Evolutionary conservation across 2,888 invertebrate genomes (phyloP).

Genomic region (Pyrrhosoma nymphula): DNA sequence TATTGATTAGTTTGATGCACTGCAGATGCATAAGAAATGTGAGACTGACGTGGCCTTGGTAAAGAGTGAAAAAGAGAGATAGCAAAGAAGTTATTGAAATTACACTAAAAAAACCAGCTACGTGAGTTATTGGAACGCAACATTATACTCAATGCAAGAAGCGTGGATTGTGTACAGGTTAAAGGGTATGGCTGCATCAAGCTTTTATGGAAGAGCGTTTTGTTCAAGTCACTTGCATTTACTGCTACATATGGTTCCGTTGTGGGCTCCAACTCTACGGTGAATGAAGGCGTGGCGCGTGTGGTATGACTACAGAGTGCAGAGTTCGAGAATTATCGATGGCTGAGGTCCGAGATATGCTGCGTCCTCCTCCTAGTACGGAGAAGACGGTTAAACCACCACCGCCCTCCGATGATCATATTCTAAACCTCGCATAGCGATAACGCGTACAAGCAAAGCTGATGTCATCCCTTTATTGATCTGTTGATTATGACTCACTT

Average conservation of each 20-base stretch:
- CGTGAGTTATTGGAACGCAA: conserved; percentile 49
- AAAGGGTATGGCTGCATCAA: conserved; percentile 50
- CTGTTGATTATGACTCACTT: no score
- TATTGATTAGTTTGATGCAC: neutral
- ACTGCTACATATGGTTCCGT: conserved; percentile 24
- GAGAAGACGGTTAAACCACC: no score
- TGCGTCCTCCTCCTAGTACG: no score
- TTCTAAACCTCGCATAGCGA: no score
- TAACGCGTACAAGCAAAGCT: no score
- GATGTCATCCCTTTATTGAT: no score
- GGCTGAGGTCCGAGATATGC: no score
- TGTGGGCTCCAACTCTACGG: conserved; percentile 42
- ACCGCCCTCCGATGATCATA: no score
- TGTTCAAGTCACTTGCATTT: conserved; percentile 39
- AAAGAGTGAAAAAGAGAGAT: neutral
- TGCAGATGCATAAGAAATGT: neutral
- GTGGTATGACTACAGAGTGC: conserved; percentile 24
- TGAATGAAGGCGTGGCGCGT: conserved; percentile 39
- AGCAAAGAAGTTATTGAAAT: conserved; percentile 27
- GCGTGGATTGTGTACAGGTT: conserved; percentile 59
- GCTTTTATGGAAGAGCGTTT: conserved; percentile 32
- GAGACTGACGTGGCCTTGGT: neutral
- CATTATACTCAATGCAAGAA: conserved; percentile 39
- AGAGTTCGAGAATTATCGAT: neutral
- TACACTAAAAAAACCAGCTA: conserved; percentile 38